Evolutionary conservation across 2,113 vertebrate genomes (phyloP).

Genomic region (Cryptotis parvus): DNA sequence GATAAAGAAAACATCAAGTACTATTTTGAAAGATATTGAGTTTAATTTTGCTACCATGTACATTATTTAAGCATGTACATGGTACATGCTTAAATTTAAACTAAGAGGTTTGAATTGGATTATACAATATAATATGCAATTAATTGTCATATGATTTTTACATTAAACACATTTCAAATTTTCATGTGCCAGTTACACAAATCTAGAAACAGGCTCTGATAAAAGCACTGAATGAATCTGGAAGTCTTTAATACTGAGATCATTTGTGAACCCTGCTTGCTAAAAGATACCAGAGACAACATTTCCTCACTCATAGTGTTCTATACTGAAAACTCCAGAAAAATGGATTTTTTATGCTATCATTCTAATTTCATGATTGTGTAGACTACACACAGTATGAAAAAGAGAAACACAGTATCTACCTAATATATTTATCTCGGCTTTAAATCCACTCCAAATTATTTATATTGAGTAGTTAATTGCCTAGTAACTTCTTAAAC

Average conservation of each 20-base stretch:
- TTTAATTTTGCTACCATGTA: neutral
- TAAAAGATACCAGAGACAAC: neutral
- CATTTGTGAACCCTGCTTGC: neutral
- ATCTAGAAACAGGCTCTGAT: neutral
- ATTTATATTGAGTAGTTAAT: neutral
- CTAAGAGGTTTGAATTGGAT: neutral
- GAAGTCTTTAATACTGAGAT: neutral
- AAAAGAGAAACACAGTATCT: neutral
- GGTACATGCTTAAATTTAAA: too few relatives aligned
- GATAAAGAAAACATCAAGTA: neutral
- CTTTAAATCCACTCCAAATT: neutral
- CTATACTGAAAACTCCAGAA: neutral
- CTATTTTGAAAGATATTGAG: neutral
- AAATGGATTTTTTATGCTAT: neutral
- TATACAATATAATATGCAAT: neutral
- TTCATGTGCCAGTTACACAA: neutral
- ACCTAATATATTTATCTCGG: neutral
- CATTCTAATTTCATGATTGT: neutral
- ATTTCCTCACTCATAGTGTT: neutral
- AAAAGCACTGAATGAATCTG: neutral
- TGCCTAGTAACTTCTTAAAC: neutral
- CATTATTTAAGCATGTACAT: neutral
- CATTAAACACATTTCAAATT: constrained; percentile 10
- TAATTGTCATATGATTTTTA: neutral
- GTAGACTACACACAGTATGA: neutral